These are phyloP conservation scores for Petrolisthes manimaculis DNA, from an alignment of 2,888 invertebrate genomes.

Conservation along the genomic window DNA sequence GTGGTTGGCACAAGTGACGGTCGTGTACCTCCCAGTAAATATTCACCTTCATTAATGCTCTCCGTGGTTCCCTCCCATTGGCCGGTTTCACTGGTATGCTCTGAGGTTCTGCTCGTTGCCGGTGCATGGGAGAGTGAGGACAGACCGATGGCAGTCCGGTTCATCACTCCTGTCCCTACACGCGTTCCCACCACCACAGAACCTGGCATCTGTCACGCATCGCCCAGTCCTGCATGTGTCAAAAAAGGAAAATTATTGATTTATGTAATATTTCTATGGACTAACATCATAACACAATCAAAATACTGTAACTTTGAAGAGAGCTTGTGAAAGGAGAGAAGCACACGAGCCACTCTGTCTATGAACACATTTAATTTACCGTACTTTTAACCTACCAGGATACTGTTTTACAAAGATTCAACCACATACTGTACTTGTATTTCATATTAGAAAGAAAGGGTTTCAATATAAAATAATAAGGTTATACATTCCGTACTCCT, in stretches of 20 bases:
- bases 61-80: not conserved
- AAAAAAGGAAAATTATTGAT: not conserved
- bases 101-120: conserved; percentile 53
- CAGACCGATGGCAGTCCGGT: conserved; percentile 66
- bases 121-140: conserved; percentile 65
- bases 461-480: no score
- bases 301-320: no score
- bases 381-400: no score
- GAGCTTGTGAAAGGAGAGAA: no score
- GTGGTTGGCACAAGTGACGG: not conserved
- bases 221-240: conserved; percentile 68
- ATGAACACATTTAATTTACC: no score
- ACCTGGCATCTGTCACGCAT: conserved; percentile 67
- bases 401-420: no score
- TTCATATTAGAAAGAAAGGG: no score
- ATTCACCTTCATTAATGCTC: not conserved
- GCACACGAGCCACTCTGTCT: no score
- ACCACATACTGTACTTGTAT: no score
- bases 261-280: no score
- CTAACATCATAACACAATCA: no score
- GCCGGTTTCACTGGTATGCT: conserved; percentile 32
- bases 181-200: conserved; percentile 68
- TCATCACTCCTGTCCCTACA: conserved; percentile 68
- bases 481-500: no score
- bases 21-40: not conserved